phyloP scores from a whole-genome alignment of 2,113 vertebrate species.

The Pluvianellus socialis region DNA sequence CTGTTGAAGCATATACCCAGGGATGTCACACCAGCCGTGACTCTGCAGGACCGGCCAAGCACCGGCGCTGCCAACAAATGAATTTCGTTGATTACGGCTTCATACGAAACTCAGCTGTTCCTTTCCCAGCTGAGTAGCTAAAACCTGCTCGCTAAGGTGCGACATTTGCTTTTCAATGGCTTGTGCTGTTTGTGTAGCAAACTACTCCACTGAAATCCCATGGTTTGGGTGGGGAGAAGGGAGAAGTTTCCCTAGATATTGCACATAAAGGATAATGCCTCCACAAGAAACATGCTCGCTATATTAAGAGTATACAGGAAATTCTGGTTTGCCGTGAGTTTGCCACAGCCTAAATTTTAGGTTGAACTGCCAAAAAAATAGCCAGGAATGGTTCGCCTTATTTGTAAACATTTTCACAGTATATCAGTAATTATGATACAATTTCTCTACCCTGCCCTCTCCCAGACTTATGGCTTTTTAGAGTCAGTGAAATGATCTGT shows the following conservation, averaged over 20 bases:
- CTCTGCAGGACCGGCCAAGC: background rate
- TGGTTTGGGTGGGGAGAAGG: background rate
- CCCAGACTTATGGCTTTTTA: conserved; percentile 82
- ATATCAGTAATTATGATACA: conserved; percentile 45
- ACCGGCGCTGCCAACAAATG: background rate
- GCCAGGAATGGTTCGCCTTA: background rate
- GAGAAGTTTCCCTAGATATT: conserved; percentile 27
- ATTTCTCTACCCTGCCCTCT: conserved; percentile 31
- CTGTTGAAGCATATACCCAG: background rate
- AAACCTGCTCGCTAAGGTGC: background rate
- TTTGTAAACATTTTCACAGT: conserved; percentile 77
- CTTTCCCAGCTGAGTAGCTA: background rate
- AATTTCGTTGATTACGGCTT: background rate
- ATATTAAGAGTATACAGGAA: background rate
- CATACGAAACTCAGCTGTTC: background rate
- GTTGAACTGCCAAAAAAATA: background rate
- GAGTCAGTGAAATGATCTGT: conserved; percentile 47
- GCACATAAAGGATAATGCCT: background rate
- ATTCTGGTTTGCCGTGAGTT: background rate
- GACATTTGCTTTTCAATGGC: background rate
- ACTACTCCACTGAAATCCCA: background rate
- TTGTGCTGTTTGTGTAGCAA: conserved; percentile 1
- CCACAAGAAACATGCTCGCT: background rate
- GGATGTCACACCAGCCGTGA: background rate
- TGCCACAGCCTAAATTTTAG: conserved; percentile 25